Evolutionary conservation across 2,113 vertebrate species (phyloP).

Genomic region (Oceanodroma tethys): DNA sequence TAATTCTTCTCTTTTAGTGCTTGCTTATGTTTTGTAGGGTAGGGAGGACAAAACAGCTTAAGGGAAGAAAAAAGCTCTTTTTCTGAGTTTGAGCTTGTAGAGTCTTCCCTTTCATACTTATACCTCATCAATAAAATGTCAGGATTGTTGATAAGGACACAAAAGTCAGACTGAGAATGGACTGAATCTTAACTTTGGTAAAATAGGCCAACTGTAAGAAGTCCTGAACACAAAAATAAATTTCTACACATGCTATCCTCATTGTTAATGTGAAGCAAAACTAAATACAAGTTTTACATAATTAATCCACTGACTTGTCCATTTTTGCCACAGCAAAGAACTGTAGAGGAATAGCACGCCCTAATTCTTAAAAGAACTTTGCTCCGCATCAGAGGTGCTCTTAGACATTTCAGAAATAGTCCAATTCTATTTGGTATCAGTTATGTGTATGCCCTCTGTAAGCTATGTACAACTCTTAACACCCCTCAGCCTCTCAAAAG

Average conservation of each 20-base stretch:
- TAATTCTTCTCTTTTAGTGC: neutral
- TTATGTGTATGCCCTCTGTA: neutral
- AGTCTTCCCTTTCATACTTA: neutral
- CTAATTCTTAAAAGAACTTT: neutral
- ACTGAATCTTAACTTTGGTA: neutral
- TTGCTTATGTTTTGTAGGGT: neutral
- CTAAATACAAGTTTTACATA: neutral
- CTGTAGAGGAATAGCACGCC: neutral
- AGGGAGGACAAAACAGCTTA: neutral
- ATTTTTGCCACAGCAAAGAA: neutral
- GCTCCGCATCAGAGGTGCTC: neutral
- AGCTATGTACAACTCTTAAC: neutral
- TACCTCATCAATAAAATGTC: neutral
- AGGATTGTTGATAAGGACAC: neutral
- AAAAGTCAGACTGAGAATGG: neutral
- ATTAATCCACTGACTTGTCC: neutral
- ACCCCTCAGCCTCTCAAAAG: neutral
- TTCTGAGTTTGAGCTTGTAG: neutral
- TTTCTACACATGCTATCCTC: neutral
- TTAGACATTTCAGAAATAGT: slow-evolving; percentile 4
- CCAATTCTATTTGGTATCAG: neutral
- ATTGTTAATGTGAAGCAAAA: neutral
- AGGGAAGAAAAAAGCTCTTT: neutral
- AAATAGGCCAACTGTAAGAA: neutral
- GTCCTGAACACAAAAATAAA: neutral